Base-by-base conservation (phyloP, 2,113 vertebrate species). In the Coturnix japonica region DNA sequence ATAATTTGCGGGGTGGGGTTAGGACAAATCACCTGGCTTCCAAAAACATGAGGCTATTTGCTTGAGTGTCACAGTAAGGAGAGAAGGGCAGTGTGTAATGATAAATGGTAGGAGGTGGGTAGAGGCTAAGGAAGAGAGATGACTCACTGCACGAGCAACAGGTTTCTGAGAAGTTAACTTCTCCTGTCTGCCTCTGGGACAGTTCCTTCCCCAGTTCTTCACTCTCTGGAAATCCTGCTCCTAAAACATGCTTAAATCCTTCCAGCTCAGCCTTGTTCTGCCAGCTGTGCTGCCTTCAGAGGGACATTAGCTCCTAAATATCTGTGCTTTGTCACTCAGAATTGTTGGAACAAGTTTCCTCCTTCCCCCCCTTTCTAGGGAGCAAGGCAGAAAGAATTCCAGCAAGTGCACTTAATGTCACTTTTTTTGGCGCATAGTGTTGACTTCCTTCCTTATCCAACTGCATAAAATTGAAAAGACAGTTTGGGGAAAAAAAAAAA, bases 381-480 rank as follows among this genome's bases (percentile, higher is more conserved):
- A 90, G 60, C 25, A 75, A 72, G 28, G 56, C 49, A 17, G 64
- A 71, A 83, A 25, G 70, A 75, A 92, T 92, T 93, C 67, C 80
- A 92, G 78, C 66, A 92, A 85, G 72, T 85, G 43, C 80, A 75
- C 59, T 94, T 91, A 75, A 72, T 90, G 65, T 91, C 85, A 57
- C 66, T 87, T 80, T 88, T 51, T 85, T 91, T 90, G 87, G 79
- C 87, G 82, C 63, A 80, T 54, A 63, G 2, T 19, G 22, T 57
- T 90, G 86, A 91, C 66, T 95, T 93, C 69, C 78, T 93, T 93
- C 84, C 80, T 90, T 76, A 71, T 80, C 76, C 80, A 91, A 72
- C 86, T 93, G 82, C 70, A 73, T 46, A 75, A 87, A 95, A 95
- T 86, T 91, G 87, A 92, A 94, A 84, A 94, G 89, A 70, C 37